These are phyloP conservation scores for Drepana falcataria DNA, from an alignment of 2,888 invertebrate genomes.

Conservation along the genomic window DNA sequence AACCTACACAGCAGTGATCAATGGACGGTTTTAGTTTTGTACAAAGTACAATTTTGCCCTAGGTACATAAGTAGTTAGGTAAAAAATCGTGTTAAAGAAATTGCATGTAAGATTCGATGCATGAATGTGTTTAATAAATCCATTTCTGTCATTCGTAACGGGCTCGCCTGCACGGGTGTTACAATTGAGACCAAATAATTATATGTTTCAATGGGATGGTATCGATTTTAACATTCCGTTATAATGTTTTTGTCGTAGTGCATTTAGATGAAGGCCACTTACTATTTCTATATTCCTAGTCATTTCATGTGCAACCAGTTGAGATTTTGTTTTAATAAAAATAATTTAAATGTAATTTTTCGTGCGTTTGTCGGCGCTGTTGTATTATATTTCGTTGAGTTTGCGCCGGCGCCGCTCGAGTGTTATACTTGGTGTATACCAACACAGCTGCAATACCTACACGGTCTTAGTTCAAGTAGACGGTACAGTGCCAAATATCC, in stretches of 20 bases:
- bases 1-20: constrained; percentile 39
- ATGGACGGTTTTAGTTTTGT: constrained; percentile 69
- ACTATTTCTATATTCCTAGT: constrained; percentile 76
- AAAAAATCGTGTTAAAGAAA: constrained; percentile 62
- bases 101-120: constrained; percentile 62
- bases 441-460: constrained; percentile 46
- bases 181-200: constrained; percentile 77
- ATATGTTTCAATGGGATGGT: constrained; percentile 76
- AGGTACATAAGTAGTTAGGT: constrained; percentile 78
- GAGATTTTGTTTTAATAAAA: constrained; percentile 65
- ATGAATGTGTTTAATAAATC: constrained; percentile 59
- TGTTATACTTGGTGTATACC: constrained; percentile 29
- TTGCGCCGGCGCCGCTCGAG: constrained; percentile 26
- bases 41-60: constrained; percentile 78
- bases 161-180: constrained; percentile 65
- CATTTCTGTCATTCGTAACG: constrained; percentile 58
- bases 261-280: constrained; percentile 71
- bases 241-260: constrained; percentile 52
- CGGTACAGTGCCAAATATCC: constrained; percentile 78
- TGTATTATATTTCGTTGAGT: constrained; percentile 70
- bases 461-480: constrained; percentile 48
- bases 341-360: constrained; percentile 54
- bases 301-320: constrained; percentile 77
- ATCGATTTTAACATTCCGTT: constrained; percentile 78
- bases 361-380: constrained; percentile 32